These are phyloP conservation scores for Amia ocellicauda DNA, from an alignment of 2,113 vertebrate species.

Conservation along the genomic window DNA sequence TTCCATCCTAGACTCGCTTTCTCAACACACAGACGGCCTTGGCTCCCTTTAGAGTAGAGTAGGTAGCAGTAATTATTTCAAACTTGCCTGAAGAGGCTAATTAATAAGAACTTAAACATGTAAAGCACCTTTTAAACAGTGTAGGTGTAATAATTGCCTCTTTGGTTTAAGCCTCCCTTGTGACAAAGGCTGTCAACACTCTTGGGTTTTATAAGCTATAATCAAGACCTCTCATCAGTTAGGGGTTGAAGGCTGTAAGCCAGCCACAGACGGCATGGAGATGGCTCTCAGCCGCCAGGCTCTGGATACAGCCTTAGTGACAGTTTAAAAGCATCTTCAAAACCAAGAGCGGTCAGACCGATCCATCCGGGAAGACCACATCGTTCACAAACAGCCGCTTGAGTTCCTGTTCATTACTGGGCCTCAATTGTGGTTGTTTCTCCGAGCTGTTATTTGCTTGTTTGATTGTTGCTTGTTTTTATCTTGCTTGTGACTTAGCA, in stretches of 20 bases:
- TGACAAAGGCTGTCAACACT: too few relatives aligned
- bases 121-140: neutral
- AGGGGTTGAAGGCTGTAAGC: too few relatives aligned
- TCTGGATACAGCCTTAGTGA: too few relatives aligned
- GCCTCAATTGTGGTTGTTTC: neutral
- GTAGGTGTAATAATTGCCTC: neutral
- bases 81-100: neutral
- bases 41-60: neutral
- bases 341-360: too few relatives aligned
- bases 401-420: neutral
- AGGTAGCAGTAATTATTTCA: neutral
- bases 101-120: neutral
- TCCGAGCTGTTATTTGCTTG: too few relatives aligned
- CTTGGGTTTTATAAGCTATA: too few relatives aligned
- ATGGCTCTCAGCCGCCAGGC: too few relatives aligned
- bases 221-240: too few relatives aligned
- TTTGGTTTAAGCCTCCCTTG: neutral
- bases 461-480: neutral
- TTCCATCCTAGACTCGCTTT: slow-evolving; percentile 17
- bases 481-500: slow-evolving; percentile 56
- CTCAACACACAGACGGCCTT: slow-evolving; percentile 56
- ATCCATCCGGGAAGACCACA: too few relatives aligned
- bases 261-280: too few relatives aligned
- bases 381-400: too few relatives aligned
- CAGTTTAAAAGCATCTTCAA: too few relatives aligned